Percentiles rank a stretch among this genome's conserved stretches.
These are phyloP conservation scores for Ceratothoa steindachneri DNA, from an alignment of 2,888 invertebrate species.

Conservation along the genomic window DNA sequence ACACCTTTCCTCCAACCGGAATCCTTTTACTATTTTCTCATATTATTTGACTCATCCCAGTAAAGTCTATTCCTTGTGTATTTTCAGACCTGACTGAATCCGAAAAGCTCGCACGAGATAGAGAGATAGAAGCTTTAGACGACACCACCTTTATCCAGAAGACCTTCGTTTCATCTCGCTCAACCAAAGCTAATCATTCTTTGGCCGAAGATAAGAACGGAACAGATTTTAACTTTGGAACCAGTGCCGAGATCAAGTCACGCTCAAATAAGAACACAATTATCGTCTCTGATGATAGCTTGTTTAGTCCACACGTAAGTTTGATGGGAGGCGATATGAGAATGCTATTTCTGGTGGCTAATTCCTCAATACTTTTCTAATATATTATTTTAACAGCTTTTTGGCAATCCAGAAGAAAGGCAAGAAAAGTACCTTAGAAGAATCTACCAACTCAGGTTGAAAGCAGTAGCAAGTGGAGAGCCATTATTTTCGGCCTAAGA, in stretches of 20 bases:
- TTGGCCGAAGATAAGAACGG: neutral
- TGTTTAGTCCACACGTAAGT: constrained; percentile 45
- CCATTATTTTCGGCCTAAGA: neutral
- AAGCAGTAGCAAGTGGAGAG: constrained; percentile 22
- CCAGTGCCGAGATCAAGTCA: constrained; percentile 33
- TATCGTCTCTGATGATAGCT: constrained; percentile 32
- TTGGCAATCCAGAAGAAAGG: constrained; percentile 36
- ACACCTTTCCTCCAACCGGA: too few relatives aligned
- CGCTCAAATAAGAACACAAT: constrained; percentile 17
- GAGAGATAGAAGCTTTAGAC: constrained; percentile 30
- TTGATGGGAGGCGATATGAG: too few relatives aligned
- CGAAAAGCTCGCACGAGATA: constrained; percentile 21
- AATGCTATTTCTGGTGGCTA: neutral
- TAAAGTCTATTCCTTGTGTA: neutral
- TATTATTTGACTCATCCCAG: too few relatives aligned
- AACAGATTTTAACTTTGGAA: constrained; percentile 40
- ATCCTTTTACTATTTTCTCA: too few relatives aligned
- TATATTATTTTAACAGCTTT: constrained; percentile 29
- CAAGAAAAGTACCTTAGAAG: constrained; percentile 37
- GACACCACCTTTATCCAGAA: constrained; percentile 31
- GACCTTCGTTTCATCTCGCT: constrained; percentile 31
- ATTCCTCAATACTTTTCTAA: too few relatives aligned
- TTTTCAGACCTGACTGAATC: constrained; percentile 26
- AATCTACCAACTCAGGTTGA: constrained; percentile 33
- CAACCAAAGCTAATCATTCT: constrained; percentile 16